These are phyloP conservation scores for Xestia rhomboidea DNA, from an alignment of 2,888 invertebrate genomes.

Conservation along the genomic window DNA sequence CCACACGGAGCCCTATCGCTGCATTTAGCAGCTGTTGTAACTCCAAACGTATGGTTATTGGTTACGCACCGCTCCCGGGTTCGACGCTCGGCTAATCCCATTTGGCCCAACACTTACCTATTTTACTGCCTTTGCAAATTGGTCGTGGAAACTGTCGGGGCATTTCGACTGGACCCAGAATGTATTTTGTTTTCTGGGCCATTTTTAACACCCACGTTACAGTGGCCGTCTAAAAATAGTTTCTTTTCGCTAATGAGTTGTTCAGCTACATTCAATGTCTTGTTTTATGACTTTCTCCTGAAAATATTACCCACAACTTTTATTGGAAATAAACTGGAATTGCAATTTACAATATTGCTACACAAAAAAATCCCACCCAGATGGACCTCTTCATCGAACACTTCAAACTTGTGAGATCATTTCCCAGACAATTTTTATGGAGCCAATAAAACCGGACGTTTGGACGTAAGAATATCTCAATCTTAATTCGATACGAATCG, in stretches of 20 bases:
- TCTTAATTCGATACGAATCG: slow-evolving; percentile 69
- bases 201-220: slow-evolving; percentile 59
- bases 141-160: slow-evolving; percentile 46
- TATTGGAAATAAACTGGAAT: slow-evolving; percentile 23
- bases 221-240: slow-evolving; percentile 51
- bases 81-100: slow-evolving; percentile 63
- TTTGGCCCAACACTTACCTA: slow-evolving; percentile 60
- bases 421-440: slow-evolving; percentile 65
- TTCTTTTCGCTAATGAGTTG: slow-evolving; percentile 55
- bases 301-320: slow-evolving; percentile 25
- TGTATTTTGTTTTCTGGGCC: slow-evolving; percentile 56
- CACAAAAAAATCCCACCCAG: slow-evolving; percentile 36
- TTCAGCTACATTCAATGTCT: slow-evolving; percentile 43
- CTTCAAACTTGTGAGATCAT: slow-evolving; percentile 56
- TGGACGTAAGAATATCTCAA: slow-evolving; percentile 64
- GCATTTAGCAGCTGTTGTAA: slow-evolving; percentile 52
- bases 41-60: slow-evolving; percentile 63
- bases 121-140: slow-evolving; percentile 61
- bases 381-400: slow-evolving; percentile 49
- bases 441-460: slow-evolving; percentile 66
- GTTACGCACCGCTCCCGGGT: slow-evolving; percentile 49
- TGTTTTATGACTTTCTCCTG: slow-evolving; percentile 32
- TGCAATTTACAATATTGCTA: slow-evolving; percentile 18
- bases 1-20: slow-evolving; percentile 44
- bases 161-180: slow-evolving; percentile 42